Percentiles rank a stretch among this genome's conserved stretches.
phyloP scores from a whole-genome alignment of 2,797 vertebrate species.

The Sebastes kiyomatsui region DNA sequence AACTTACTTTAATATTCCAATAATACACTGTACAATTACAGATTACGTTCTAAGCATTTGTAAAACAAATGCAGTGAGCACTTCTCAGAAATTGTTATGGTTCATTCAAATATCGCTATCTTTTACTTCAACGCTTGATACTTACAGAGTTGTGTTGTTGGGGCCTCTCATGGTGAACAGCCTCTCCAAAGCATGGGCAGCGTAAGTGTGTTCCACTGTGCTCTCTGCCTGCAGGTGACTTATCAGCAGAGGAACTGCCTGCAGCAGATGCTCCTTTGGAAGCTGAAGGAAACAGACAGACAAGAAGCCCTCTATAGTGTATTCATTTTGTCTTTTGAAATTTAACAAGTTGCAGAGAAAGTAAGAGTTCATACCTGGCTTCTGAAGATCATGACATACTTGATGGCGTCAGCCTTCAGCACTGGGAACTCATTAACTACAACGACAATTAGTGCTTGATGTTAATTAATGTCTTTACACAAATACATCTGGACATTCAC shows the following conservation, averaged over 20 bases:
- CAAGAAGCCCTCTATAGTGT: not conserved
- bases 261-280: slow-evolving; percentile 94
- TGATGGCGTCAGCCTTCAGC: slow-evolving; percentile 97
- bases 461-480: not conserved
- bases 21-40: not conserved
- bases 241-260: slow-evolving; percentile 92
- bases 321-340: not conserved
- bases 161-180: slow-evolving; percentile 97
- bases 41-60: not conserved
- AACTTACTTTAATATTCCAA: not conserved
- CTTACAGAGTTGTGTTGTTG: slow-evolving; percentile 92
- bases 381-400: slow-evolving; percentile 99
- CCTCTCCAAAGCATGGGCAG: slow-evolving; percentile 95
- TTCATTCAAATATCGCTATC: not conserved
- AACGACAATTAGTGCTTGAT: not conserved
- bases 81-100: not conserved
- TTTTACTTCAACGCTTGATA: not conserved
- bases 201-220: slow-evolving; percentile 95
- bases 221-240: slow-evolving; percentile 94
- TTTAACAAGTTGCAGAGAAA: not conserved
- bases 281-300: slow-evolving; percentile 80
- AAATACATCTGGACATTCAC: not conserved
- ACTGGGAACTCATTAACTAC: slow-evolving; percentile 98
- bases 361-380: slow-evolving; percentile 88
- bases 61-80: too few species aligned